Evolutionary conservation across 2,888 invertebrate genomes (phyloP), one percentile per base, ranked within the genome.

Genomic region (Agriopis aurantiaria): DNA sequence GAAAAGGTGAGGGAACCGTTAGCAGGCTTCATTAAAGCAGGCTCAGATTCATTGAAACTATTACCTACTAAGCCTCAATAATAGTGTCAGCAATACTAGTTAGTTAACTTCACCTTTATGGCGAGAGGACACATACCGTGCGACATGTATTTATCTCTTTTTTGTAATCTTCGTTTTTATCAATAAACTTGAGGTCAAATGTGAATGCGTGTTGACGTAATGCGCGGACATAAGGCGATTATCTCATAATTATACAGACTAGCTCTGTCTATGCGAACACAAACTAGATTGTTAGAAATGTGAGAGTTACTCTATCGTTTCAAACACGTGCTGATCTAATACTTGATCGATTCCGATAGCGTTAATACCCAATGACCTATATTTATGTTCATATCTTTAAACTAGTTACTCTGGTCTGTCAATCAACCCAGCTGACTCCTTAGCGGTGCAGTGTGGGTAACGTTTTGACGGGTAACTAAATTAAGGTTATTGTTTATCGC

Each of bases 1-100:
- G 90, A 91, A 78, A 88, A 92, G 92, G 92, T 93, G 85, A 92
- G 90, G 76, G 68, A 81, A 82, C 87, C 82, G 85, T 87, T 88
- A 81, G 41, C 40, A 52, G 65, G 57, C 63, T 58, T 59, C 51
- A 56, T 57, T 56, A 71, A 69, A 60, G 55, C 70, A 71, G 71
- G 49, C 70, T 66, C 57, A 65, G 41, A 64, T 66, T 57, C 63
- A 68, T 56, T 59, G 45, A 56, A 51, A 1, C 17, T 2, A 23
- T 23, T 56, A 62, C 52, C 51, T 45, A 51, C 23, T 8, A 14
- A 53, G 46, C 53, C 58, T 46, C 40, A 53, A 60, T 14, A 60
- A 46, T 58, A 41, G 17, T 53, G 52, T 45, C 52, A 63, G 11
- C 51, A 33, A 45, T 33, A 53, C 43, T 53, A 53, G 46, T 62